Percentiles rank a stretch among this genome's conserved stretches.
Evolutionary conservation across 2,888 invertebrate genomes (phyloP).

Genomic region (Chloroclysta siterata): DNA sequence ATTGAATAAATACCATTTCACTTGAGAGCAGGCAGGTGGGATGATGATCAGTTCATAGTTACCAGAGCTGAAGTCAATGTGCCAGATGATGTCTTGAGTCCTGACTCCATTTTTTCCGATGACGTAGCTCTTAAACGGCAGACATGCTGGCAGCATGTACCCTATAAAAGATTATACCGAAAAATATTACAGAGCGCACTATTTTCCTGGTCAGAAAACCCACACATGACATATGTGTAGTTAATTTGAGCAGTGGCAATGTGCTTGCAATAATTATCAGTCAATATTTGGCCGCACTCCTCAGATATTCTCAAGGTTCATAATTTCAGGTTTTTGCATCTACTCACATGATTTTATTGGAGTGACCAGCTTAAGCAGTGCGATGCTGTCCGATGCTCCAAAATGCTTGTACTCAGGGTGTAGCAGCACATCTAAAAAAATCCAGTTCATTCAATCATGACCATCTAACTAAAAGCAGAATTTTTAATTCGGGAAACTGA

Average conservation of each 20-base stretch:
- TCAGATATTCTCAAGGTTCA: too few species aligned
- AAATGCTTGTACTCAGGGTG: conserved; percentile 77
- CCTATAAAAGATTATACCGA: conserved; percentile 49
- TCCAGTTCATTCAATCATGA: too few species aligned
- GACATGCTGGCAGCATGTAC: conserved; percentile 73
- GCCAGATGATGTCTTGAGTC: conserved; percentile 51
- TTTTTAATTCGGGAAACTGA: too few species aligned
- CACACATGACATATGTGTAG: too few species aligned
- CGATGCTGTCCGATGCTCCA: conserved; percentile 62
- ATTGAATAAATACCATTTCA: too few species aligned
- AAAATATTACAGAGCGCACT: not conserved
- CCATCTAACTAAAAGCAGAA: too few species aligned
- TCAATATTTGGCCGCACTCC: too few species aligned
- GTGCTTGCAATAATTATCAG: too few species aligned
- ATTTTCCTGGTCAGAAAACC: not conserved
- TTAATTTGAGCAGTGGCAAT: too few species aligned
- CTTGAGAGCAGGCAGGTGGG: too few species aligned
- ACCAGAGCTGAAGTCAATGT: conserved; percentile 69
- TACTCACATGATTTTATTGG: conserved; percentile 63
- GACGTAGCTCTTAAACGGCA: conserved; percentile 67
- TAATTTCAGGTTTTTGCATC: too few species aligned
- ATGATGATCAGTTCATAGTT: conserved; percentile 5
- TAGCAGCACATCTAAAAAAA: conserved; percentile 65
- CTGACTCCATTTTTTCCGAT: conserved; percentile 48
- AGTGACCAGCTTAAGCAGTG: conserved; percentile 65